A percentile compares a stretch with the other conserved stretches of the same genome.
Evolutionary conservation across 2,888 invertebrate genomes (phyloP).

Genomic region (Callosobruchus maculatus): DNA sequence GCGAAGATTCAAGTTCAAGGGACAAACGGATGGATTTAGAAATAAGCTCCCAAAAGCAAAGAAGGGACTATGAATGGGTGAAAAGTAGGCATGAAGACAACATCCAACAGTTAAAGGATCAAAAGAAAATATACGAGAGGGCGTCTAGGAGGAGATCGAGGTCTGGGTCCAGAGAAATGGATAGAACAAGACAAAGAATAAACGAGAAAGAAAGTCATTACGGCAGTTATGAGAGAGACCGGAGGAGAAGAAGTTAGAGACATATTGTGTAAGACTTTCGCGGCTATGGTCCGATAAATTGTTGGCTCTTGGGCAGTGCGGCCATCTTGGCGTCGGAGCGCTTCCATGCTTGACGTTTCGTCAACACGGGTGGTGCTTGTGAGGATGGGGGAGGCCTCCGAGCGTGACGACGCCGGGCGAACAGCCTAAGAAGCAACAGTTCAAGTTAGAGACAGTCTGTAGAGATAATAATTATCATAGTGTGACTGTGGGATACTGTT

Average conservation of each 20-base stretch:
- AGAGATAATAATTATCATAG: background rate
- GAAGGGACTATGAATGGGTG: conserved; percentile 25
- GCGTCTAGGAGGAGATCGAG: conserved; percentile 19
- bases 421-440: too few species aligned
- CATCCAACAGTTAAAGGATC: conserved; percentile 22
- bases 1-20: conserved; percentile 7
- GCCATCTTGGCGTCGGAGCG: too few species aligned
- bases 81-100: conserved; percentile 29
- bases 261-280: too few species aligned
- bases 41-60: conserved; percentile 6
- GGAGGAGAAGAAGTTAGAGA: conserved; percentile 21
- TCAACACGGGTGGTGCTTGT: too few species aligned
- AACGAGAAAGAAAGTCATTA: conserved; percentile 12
- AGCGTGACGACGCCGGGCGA: too few species aligned
- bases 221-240: conserved; percentile 36
- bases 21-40: conserved; percentile 10
- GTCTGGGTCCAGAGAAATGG: conserved; percentile 21
- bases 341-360: too few species aligned
- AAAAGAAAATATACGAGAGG: conserved; percentile 13
- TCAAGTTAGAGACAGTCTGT: too few species aligned
- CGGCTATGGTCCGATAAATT: too few species aligned
- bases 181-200: conserved; percentile 8
- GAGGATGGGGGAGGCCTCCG: too few species aligned
- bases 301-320: too few species aligned
- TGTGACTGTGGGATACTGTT: background rate